Base-by-base conservation (phyloP, 2,113 vertebrate species). In the Cisticola juncidis region DNA sequence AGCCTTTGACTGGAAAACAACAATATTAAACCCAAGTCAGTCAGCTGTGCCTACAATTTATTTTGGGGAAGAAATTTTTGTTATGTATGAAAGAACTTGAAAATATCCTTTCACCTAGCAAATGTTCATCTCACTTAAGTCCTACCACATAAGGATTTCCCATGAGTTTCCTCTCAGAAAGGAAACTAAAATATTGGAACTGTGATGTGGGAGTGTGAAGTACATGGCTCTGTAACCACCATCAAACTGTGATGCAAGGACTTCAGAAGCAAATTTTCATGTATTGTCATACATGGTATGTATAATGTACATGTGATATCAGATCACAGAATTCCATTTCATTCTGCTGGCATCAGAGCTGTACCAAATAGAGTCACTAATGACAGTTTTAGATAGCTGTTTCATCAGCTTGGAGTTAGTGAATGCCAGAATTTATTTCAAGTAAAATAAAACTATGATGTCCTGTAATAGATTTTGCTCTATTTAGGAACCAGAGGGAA, bases 201-300 rank as follows among this genome's bases (percentile, higher is more conserved):
- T 15, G 20, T 62, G 29, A 73, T 21, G 8, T 24, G 35, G 76
- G 17, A 36, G 2, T 5, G 4, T 50, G 66, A 76, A 57, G 28
- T 13, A 11, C 8, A 8, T 14, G 76, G 22, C n/a, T 29, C 40
- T 87, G 45, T 71, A 74, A 60, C 8, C 35, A 28, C 8, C 14
- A 11, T 19, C 19, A 21, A 11, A 45, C 23, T 51, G n/a, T 60
- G 26, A 48, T 24, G 35, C 33, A 73, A 73, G 24, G 47, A 44
- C 11, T 69, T 88, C 87, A 62, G n/a, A 83, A 47, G 13, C 54
- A 31, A 54, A 78, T 15, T 70, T 57, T 51, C 21, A 40, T 6
- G 3, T n/a, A 13, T 42, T 23, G 22, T 53, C n/a, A 77, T 2
- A 1, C 6, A 7, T 29, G 26, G 9, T 20, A 29, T 1, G 0